A percentile compares a stretch with the other conserved stretches of the same genome.
phyloP scores from a whole-genome alignment of 2,113 vertebrate species.

The Rhinopomastus cyanomelas region DNA sequence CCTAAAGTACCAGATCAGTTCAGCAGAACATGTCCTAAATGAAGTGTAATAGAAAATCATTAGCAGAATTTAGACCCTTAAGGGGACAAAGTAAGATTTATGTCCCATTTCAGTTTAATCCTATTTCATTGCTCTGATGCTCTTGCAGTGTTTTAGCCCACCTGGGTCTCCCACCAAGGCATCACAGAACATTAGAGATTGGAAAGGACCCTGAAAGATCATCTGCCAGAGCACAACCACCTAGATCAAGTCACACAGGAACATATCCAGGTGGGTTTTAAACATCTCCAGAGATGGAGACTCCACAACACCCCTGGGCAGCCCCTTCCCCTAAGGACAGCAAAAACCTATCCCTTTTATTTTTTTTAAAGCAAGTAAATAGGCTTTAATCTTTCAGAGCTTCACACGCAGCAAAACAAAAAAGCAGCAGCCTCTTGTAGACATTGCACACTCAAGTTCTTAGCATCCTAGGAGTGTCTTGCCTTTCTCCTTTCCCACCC shows the following conservation, averaged over 20 bases:
- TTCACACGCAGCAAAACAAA: neutral
- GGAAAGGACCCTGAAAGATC: too few species aligned
- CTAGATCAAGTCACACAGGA: too few species aligned
- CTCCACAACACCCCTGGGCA: too few species aligned
- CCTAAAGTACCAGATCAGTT: neutral
- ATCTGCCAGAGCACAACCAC: too few species aligned
- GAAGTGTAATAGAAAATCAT: neutral
- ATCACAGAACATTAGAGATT: too few species aligned
- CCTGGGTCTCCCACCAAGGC: neutral
- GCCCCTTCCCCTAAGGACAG: neutral
- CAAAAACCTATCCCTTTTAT: neutral
- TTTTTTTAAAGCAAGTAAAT: neutral
- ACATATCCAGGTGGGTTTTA: too few species aligned
- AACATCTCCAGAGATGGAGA: too few species aligned
- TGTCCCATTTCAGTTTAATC: neutral
- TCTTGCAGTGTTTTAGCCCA: neutral
- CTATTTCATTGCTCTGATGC: neutral
- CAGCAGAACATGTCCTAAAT: neutral
- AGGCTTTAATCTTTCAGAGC: neutral
- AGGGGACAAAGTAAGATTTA: neutral
- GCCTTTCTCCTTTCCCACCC: neutral
- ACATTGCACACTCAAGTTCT: neutral
- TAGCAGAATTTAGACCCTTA: neutral
- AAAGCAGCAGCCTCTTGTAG: neutral
- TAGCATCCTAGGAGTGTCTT: neutral